phyloP scores from a whole-genome alignment of 1,140 invertebrate genomes.

The Tetramorium parvispinum region DNA sequence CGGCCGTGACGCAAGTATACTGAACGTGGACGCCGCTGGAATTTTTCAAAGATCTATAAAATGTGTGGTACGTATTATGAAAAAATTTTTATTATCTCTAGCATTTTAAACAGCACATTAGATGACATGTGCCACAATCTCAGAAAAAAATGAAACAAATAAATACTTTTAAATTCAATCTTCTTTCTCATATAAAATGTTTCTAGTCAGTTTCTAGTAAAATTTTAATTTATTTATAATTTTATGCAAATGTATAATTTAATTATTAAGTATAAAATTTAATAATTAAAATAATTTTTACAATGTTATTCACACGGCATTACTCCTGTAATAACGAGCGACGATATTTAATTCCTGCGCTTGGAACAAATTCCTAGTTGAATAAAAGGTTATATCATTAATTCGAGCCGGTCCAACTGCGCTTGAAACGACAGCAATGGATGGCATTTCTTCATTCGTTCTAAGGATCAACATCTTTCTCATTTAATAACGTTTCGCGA shows the following conservation, averaged over 20 bases:
- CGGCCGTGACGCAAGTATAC: slow-evolving; percentile 38
- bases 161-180: background rate
- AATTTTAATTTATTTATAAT: background rate
- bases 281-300: slow-evolving; percentile 3
- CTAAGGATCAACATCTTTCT: slow-evolving; percentile 49
- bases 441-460: slow-evolving; percentile 45
- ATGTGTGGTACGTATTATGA: background rate
- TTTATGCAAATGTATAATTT: background rate
- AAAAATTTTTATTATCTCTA: background rate
- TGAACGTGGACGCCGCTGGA: slow-evolving; percentile 30
- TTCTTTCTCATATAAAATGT: background rate
- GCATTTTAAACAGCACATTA: background rate
- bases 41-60: slow-evolving; percentile 29
- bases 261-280: background rate
- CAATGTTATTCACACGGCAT: background rate
- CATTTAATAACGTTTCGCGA: slow-evolving; percentile 60
- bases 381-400: slow-evolving; percentile 34
- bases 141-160: background rate
- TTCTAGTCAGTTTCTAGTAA: no score
- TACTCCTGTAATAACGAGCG: slow-evolving; percentile 10
- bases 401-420: background rate
- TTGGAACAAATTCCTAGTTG: slow-evolving; percentile 5
- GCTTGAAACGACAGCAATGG: slow-evolving; percentile 43
- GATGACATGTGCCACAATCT: no score
- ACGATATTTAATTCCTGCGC: slow-evolving; percentile 1